These are phyloP conservation scores for Neomorphus geoffroyi DNA, from an alignment of 2,797 vertebrate genomes.

Conservation along the genomic window DNA sequence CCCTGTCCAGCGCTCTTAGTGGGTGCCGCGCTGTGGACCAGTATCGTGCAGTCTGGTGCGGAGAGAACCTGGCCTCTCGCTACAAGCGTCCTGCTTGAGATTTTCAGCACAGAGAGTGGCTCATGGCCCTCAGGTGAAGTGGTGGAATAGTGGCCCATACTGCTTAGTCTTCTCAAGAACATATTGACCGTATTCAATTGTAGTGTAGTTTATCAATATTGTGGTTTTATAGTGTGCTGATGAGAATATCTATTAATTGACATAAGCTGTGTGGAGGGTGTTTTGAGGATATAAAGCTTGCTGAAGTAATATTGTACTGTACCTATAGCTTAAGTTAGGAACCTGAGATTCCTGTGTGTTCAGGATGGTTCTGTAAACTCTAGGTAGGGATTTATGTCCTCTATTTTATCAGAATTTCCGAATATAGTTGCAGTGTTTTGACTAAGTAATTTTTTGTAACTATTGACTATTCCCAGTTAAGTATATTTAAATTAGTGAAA, in stretches of 20 bases:
- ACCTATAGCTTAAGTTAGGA: neutral
- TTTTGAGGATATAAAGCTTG: neutral
- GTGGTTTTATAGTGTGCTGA: fast-evolving
- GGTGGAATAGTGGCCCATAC: neutral
- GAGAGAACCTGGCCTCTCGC: neutral
- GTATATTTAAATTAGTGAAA: neutral
- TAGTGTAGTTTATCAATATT: neutral
- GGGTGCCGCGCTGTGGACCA: neutral
- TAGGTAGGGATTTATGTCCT: neutral
- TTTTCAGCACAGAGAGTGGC: neutral
- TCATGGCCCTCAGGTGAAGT: neutral
- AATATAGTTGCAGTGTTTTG: neutral
- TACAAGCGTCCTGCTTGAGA: neutral
- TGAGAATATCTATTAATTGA: neutral
- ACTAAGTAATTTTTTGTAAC: neutral
- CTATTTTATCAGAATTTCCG: neutral
- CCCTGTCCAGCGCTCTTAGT: neutral
- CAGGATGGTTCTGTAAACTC: neutral
- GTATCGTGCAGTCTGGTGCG: neutral
- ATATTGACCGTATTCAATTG: neutral
- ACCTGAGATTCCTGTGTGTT: neutral
- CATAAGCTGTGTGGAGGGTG: neutral
- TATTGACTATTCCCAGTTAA: neutral
- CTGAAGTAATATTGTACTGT: neutral
- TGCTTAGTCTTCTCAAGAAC: neutral